A percentile compares a stretch with the other conserved stretches of the same genome.
phyloP scores from a whole-genome alignment of 1,140 invertebrate species.

The Gonioctena quinquepunctata region DNA sequence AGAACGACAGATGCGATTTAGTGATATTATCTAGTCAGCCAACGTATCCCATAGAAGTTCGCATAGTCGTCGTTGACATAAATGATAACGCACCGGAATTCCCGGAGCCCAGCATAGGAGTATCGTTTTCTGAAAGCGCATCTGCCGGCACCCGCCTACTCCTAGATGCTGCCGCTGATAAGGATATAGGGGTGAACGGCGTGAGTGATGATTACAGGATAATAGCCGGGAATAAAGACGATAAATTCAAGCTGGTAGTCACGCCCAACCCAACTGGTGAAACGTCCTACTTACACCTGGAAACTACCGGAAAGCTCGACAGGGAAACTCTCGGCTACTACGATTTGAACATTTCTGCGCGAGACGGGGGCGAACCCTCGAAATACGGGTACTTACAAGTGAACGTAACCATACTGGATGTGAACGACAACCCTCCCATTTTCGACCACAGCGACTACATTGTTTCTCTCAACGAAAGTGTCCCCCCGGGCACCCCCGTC shows the following conservation, averaged over 20 bases:
- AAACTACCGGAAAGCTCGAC: conserved; percentile 87
- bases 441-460: conserved; percentile 93
- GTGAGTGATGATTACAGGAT: conserved; percentile 87
- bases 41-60: conserved; percentile 90
- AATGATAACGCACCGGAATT: conserved; percentile 91
- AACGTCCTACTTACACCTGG: conserved; percentile 85
- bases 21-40: conserved; percentile 90
- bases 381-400: conserved; percentile 83
- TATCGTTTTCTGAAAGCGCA: conserved; percentile 89
- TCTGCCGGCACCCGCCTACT: conserved; percentile 82
- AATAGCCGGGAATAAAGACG: conserved; percentile 83
- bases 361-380: conserved; percentile 81
- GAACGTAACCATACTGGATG: conserved; percentile 89
- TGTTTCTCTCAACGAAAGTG: conserved; percentile 89
- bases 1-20: conserved; percentile 81
- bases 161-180: conserved; percentile 85
- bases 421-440: conserved; percentile 93
- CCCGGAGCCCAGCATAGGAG: conserved; percentile 82
- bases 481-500: conserved; percentile 82
- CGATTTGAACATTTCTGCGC: conserved; percentile 84
- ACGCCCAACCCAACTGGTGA: conserved; percentile 87
- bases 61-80: conserved; percentile 82
- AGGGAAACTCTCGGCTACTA: conserved; percentile 84
- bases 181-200: conserved; percentile 83
- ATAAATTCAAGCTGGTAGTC: conserved; percentile 83